Percentiles rank a stretch among this genome's conserved stretches.
These are phyloP conservation scores for Falco novaeseelandiae DNA, from an alignment of 2,797 vertebrate species.

Conservation along the genomic window DNA sequence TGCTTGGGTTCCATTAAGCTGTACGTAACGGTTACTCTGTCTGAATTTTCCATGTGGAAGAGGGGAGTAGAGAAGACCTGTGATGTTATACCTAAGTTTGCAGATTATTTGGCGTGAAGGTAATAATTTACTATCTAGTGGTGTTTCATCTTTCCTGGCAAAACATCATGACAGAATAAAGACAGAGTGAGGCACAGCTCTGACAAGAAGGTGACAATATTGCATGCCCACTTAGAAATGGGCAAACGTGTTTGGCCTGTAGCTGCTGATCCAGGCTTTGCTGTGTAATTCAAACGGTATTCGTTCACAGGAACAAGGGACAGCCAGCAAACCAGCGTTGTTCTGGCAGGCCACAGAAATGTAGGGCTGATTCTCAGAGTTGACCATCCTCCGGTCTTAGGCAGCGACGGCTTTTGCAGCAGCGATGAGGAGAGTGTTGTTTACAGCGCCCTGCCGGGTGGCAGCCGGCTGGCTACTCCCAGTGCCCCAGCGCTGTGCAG, in stretches of 20 bases:
- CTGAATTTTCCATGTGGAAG: background rate
- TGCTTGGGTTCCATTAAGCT: too few species aligned
- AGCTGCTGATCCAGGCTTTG: too few species aligned
- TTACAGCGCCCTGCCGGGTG: constrained; percentile 32
- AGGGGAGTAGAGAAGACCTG: background rate
- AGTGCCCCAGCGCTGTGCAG: background rate
- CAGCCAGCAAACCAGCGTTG: background rate
- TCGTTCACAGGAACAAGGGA: background rate
- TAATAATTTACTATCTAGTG: background rate
- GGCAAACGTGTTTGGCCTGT: background rate
- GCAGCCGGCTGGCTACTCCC: background rate
- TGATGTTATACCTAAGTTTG: too few species aligned
- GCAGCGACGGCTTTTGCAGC: constrained; percentile 53
- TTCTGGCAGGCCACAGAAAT: background rate
- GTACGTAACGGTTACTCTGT: background rate
- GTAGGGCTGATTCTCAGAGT: constrained; percentile 61
- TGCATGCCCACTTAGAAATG: background rate
- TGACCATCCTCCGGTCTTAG: constrained; percentile 58
- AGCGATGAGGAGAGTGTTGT: constrained; percentile 69
- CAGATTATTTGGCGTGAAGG: background rate
- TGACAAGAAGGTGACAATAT: background rate
- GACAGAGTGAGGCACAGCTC: background rate
- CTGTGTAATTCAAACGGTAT: background rate
- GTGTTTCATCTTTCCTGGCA: background rate
- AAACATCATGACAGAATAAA: background rate